Evolutionary conservation across 2,888 invertebrate species (phyloP), one percentile per base, ranked within the genome.

Genomic region (Malthinus seriepunctatus): DNA sequence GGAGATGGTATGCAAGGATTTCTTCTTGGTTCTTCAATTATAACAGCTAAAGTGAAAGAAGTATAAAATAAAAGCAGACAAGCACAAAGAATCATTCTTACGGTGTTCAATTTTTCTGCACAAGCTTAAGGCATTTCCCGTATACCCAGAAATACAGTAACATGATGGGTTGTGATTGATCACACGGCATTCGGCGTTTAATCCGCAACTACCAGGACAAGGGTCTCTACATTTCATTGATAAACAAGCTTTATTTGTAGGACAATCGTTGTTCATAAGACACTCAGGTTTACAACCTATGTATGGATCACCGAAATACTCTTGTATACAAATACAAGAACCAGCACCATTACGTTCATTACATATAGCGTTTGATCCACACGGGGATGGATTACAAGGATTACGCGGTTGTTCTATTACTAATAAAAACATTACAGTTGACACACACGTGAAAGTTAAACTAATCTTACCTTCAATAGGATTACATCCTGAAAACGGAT

Each of bases 201-300:
- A 80, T 65, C 91, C 91, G 76, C 91, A 91, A 62, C 84, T 86
- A 64, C 90, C 90, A 56, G 86, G 86, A 74, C 91, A 91, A 53
- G 91, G 91, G 78, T 91, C 86, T 72, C 84, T 82, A 74, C 92
- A 92, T 80, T 89, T 90, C 76, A 89, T 88, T 76, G 87, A 88
- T 62, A 87, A 83, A 79, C 93, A 93, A 55, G 90, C 88, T 76
- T 82, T 86, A 65, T 87, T 83, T 67, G 83, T 81, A 65, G 86
- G 81, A 75, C 91, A 91, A 72, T 91, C 91, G 51, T 86, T 85
- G 74, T 90, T 91, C 79, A 89, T 87, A 39, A 89, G 84, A 74
- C 91, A 91, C 81, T 91, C 89, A n/a, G 90, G 90, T 67, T 90
- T 84, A 76, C 91, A 91, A 39, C 89, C 89, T 62, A 83, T 81